Percentiles rank a stretch among this genome's conserved stretches.
These are phyloP conservation scores for Ceriagrion tenellum DNA, from an alignment of 2,888 invertebrate genomes.

Conservation along the genomic window DNA sequence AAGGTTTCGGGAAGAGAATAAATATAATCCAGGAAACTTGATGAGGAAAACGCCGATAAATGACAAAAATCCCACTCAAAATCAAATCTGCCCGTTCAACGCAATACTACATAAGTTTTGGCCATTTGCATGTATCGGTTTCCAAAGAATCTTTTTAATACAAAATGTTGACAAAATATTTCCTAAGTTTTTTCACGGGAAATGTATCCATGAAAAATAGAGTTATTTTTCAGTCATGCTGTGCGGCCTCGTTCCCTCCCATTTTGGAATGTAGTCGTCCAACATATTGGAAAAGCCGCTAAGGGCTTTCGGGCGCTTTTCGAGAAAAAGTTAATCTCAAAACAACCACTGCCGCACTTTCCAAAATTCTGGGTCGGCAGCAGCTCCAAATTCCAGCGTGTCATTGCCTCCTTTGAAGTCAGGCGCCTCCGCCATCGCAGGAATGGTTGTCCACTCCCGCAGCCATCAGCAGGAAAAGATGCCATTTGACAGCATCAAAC, in stretches of 20 bases:
- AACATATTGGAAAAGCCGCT: too few species aligned
- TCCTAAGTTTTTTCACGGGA: too few species aligned
- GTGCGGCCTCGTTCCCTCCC: background rate
- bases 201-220: too few species aligned
- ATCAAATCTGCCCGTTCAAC: too few species aligned
- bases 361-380: background rate
- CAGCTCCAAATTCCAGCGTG: background rate
- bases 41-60: too few species aligned
- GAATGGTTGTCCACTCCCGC: background rate
- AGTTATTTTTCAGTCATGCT: background rate
- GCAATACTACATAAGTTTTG: too few species aligned
- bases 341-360: background rate
- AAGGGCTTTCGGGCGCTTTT: background rate
- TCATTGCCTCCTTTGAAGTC: background rate
- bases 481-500: background rate
- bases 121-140: too few species aligned
- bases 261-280: background rate
- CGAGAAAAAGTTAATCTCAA: background rate
- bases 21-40: too few species aligned
- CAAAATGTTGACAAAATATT: too few species aligned
- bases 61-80: too few species aligned
- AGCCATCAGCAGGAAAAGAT: background rate
- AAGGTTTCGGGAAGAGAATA: too few species aligned
- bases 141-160: too few species aligned
- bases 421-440: background rate